Evolutionary conservation across 1,140 invertebrate genomes (phyloP).

Genomic region (Diorhabda sublineata): DNA sequence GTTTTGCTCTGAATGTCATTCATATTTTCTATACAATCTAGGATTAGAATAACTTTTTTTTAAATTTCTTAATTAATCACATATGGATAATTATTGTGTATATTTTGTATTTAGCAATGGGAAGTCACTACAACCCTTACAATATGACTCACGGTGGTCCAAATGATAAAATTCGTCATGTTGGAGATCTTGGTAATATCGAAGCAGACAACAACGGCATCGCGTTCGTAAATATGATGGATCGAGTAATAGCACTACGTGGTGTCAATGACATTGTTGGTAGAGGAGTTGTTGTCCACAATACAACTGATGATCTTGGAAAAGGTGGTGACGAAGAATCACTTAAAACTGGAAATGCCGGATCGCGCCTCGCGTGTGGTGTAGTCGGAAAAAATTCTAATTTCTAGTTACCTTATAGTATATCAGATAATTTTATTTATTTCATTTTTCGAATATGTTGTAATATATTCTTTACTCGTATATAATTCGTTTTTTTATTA

Average conservation of each 20-base stretch:
- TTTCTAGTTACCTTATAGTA: too few species aligned
- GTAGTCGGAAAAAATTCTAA: slow-evolving; percentile 56
- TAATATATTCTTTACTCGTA: too few species aligned
- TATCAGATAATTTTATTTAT: too few species aligned
- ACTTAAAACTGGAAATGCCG: slow-evolving; percentile 63
- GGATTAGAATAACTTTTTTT: too few species aligned
- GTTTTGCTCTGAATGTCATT: too few species aligned
- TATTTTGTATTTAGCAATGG: neutral
- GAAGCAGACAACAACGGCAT: slow-evolving; percentile 57
- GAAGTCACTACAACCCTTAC: neutral
- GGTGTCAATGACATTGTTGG: slow-evolving; percentile 70
- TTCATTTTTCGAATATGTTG: too few species aligned
- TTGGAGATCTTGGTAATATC: slow-evolving; percentile 89
- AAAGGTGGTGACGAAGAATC: slow-evolving; percentile 45
- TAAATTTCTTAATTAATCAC: too few species aligned
- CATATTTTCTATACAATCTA: too few species aligned
- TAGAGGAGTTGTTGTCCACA: slow-evolving; percentile 73
- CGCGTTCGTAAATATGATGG: slow-evolving; percentile 59
- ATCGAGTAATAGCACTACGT: slow-evolving; percentile 62
- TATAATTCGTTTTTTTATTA: too few species aligned
- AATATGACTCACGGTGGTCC: slow-evolving; percentile 67
- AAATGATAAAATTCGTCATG: slow-evolving; percentile 66
- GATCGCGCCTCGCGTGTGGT: slow-evolving; percentile 73
- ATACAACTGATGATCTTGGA: slow-evolving; percentile 71
- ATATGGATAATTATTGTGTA: too few species aligned